These are phyloP conservation scores for Hepsetus odoe DNA, from an alignment of 2,113 vertebrate species.

Conservation along the genomic window DNA sequence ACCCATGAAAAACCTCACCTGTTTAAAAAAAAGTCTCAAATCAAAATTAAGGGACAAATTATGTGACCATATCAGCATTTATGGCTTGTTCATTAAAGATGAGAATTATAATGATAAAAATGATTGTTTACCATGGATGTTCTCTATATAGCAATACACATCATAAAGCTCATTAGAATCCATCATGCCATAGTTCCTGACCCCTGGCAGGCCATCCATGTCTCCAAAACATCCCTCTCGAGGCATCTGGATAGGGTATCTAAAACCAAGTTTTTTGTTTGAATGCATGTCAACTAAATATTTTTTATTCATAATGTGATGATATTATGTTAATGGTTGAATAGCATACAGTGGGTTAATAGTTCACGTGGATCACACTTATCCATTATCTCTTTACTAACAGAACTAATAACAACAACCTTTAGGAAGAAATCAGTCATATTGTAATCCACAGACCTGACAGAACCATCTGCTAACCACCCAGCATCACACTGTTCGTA, in stretches of 20 bases:
- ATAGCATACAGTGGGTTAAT: neutral
- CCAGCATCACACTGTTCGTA: conserved; percentile 92
- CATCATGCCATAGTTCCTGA: conserved; percentile 85
- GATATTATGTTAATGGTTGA: neutral
- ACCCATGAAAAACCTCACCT: conserved; percentile 86
- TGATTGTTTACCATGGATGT: conserved; percentile 78
- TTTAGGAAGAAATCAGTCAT: neutral
- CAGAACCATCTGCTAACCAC: conserved; percentile 92
- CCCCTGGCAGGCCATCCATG: conserved; percentile 90
- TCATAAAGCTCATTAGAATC: conserved; percentile 87
- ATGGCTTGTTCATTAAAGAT: neutral
- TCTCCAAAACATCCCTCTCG: conserved; percentile 91
- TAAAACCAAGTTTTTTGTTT: conserved; percentile 58
- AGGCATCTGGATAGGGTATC: conserved; percentile 91
- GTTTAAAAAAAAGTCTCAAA: conserved; percentile 31
- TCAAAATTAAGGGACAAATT: neutral
- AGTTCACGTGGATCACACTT: neutral
- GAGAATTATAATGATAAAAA: neutral
- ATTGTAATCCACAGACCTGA: conserved; percentile 78
- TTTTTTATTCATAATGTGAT: neutral
- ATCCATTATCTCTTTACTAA: neutral
- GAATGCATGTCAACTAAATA: neutral
- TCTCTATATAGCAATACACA: conserved; percentile 92
- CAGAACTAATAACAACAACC: neutral
- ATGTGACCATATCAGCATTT: neutral